Percentiles rank a stretch among this genome's conserved stretches.
Evolutionary conservation across 2,888 invertebrate genomes (phyloP).

Genomic region (Yponomeuta evonymella): DNA sequence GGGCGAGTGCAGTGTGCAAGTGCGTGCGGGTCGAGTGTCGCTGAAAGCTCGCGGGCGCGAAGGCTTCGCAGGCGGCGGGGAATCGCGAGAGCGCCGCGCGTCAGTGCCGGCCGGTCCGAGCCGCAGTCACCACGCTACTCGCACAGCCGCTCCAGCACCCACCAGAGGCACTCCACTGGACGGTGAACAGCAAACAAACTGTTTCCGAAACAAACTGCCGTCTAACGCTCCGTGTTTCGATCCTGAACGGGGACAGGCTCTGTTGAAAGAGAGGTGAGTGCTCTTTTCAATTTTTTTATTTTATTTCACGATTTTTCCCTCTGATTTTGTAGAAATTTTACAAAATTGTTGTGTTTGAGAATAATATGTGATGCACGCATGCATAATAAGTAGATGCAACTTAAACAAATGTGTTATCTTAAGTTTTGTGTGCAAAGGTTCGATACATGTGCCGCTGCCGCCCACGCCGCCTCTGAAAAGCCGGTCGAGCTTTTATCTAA

Average conservation of each 20-base stretch:
- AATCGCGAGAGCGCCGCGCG: conserved; percentile 55
- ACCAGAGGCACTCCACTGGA: neutral
- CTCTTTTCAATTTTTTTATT: neutral
- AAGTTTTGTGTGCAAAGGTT: neutral
- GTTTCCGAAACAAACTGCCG: neutral
- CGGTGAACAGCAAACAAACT: neutral
- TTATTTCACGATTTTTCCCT: neutral
- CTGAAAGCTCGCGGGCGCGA: conserved; percentile 72
- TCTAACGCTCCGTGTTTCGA: neutral
- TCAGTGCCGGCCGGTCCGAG: conserved; percentile 77
- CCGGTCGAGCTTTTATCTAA: conserved; percentile 9
- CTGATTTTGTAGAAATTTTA: neutral
- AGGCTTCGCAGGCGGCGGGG: conserved; percentile 58
- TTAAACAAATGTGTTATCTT: neutral
- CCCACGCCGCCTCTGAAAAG: conserved; percentile 4
- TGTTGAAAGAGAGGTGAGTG: neutral
- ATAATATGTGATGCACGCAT: neutral
- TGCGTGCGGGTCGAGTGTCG: conserved; percentile 70
- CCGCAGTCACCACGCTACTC: conserved; percentile 61
- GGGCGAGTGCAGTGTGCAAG: conserved; percentile 74
- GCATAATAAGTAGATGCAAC: neutral
- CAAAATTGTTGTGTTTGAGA: neutral
- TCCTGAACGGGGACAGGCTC: conserved; percentile 4
- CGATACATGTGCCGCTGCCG: neutral
- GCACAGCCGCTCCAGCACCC: conserved; percentile 22